Base-by-base conservation (phyloP, 2,113 vertebrate genomes). In the Sturnus vulgaris region DNA sequence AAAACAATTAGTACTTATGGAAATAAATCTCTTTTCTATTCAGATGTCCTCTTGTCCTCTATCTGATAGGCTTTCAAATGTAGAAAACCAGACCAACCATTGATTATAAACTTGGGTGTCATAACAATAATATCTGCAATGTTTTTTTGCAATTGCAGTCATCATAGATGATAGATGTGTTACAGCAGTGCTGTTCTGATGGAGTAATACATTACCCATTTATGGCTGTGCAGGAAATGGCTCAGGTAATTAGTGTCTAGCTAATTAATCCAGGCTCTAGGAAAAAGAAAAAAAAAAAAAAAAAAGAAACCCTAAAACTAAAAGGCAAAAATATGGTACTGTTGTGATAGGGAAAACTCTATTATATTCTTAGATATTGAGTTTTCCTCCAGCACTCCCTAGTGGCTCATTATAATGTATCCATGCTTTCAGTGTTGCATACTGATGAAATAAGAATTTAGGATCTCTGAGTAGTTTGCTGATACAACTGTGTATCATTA, bases 341-440 rank as follows among this genome's bases (percentile, higher is more conserved):
- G 59, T 60, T 89, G 75, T 82, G 53, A 55, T 69, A 87, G n/a
- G 33, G 16, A 85, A 92, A 87, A 78, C 5, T 42, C 23, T 61
- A 50, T 77, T 50, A 79, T n/a, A 2, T 47, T 55, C 44, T 66
- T 76, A 57, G 37, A 59, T 70, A 90, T 2, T 76, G 85, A 90
- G 73, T 85, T 95, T 91, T 95, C 61, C 73, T 94, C 61, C 84
- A 93, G 86, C 83, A 92, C 73, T 95, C 92, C 69, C 83, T 91
- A 56, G 81, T 86, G 93, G 77, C 55, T 93, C 40, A 33, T 92
- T 92, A 82, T 39, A 75, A 84, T 21, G 25, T 47, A 42, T 68
- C 31, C 3, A 1, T 69, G 61, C n/a, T 53, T 86, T 86, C 77
- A 68, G 37, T 63, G 7, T 28, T 93, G 88, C 73, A 91, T 87